These are phyloP conservation scores for Bubo scandiacus DNA, from an alignment of 2,113 vertebrate species.

Conservation along the genomic window DNA sequence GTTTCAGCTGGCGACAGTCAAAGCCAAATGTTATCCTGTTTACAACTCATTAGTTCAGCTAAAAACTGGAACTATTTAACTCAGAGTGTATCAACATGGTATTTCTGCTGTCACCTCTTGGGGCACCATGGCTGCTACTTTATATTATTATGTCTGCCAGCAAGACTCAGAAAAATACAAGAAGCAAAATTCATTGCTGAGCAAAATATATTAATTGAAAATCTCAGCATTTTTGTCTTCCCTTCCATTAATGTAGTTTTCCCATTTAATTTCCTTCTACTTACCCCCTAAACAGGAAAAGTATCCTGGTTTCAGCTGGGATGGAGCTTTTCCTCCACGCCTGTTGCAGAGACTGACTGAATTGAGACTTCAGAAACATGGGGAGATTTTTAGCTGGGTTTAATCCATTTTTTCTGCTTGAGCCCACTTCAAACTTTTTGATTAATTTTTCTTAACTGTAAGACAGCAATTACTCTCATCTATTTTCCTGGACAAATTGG, in stretches of 20 bases:
- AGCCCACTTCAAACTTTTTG: neutral
- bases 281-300: neutral
- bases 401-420: neutral
- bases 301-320: too few relatives aligned
- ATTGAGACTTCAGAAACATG: neutral
- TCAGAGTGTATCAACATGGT: neutral
- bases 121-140: neutral
- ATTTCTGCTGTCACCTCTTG: neutral
- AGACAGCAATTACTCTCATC: neutral
- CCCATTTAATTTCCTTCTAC: neutral
- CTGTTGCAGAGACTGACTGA: neutral
- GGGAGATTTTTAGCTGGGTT: neutral
- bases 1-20: neutral
- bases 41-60: neutral
- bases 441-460: neutral
- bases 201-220: neutral
- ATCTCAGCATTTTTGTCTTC: neutral
- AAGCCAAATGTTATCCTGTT: neutral
- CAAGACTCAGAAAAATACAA: neutral
- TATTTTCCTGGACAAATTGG: neutral
- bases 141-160: neutral
- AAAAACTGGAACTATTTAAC: neutral
- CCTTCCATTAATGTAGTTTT: neutral
- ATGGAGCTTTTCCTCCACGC: neutral
- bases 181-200: neutral